Percentiles rank a stretch among this genome's conserved stretches.
Conservation (phyloP, 2,888 invertebrate species). For the Plemyria rubiginata region DNA sequence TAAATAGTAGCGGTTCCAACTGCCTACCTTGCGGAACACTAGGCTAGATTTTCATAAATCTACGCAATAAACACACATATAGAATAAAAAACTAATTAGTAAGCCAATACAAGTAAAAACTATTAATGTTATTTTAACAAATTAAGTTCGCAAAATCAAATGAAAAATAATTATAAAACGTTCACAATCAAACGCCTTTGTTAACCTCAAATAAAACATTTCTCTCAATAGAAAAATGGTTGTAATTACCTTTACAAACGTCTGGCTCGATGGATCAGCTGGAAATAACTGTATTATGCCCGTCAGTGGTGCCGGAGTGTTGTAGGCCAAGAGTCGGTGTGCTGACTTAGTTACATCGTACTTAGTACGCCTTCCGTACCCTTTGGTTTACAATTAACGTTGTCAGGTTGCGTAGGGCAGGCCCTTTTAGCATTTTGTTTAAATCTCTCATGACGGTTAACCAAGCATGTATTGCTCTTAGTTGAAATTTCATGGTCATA, state of each 20-base stretch:
- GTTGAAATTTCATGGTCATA: slow-evolving; percentile 48
- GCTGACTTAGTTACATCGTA: slow-evolving; percentile 66
- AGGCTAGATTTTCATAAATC: background rate
- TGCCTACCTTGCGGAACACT: slow-evolving; percentile 35
- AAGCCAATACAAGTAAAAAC: slow-evolving; percentile 15
- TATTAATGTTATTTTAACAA: slow-evolving; percentile 12
- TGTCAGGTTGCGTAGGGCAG: slow-evolving; percentile 84
- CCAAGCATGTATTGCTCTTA: slow-evolving; percentile 79
- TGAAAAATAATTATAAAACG: background rate
- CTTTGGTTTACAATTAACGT: slow-evolving; percentile 45
- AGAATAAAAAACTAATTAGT: slow-evolving; percentile 16
- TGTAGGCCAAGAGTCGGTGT: slow-evolving; percentile 81
- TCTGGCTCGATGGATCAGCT: slow-evolving; percentile 55
- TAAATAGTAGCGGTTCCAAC: slow-evolving; percentile 26
- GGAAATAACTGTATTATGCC: slow-evolving; percentile 84
- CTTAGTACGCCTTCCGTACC: slow-evolving; percentile 35
- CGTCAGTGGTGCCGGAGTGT: slow-evolving; percentile 82
- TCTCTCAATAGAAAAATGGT: slow-evolving; percentile 36
- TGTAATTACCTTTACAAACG: slow-evolving; percentile 64
- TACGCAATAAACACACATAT: slow-evolving; percentile 2
- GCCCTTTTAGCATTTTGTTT: slow-evolving; percentile 63
- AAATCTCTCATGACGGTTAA: slow-evolving; percentile 83
- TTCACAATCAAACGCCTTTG: slow-evolving; percentile 31
- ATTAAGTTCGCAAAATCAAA: slow-evolving; percentile 11
- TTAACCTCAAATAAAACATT: slow-evolving; percentile 37